phyloP scores from a whole-genome alignment of 2,888 invertebrate genomes.

The Volucella inflata region DNA sequence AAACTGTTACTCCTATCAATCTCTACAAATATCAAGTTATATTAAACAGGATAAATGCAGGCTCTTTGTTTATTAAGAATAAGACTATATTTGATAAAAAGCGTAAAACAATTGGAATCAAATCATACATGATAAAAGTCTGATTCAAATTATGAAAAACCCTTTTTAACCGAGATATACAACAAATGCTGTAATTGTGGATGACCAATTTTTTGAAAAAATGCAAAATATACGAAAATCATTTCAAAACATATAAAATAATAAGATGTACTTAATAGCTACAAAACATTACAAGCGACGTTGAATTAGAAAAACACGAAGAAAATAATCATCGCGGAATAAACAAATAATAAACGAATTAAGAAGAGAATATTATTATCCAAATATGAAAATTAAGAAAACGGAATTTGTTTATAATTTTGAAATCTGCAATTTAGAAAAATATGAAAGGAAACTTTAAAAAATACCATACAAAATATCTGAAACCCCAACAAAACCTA shows the following conservation, averaged over 20 bases:
- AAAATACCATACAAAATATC: neutral
- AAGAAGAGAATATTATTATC: neutral
- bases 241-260: conserved; percentile 24
- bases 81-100: too few relatives aligned
- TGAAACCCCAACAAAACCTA: conserved; percentile 16
- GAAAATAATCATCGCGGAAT: too few relatives aligned
- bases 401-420: conserved; percentile 45
- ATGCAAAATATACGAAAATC: conserved; percentile 8
- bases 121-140: too few relatives aligned
- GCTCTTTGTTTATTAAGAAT: too few relatives aligned
- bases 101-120: too few relatives aligned
- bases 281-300: conserved; percentile 17
- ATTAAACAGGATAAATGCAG: too few relatives aligned
- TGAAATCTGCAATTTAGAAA: conserved; percentile 35
- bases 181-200: conserved; percentile 12
- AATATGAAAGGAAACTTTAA: conserved; percentile 24
- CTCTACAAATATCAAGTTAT: too few relatives aligned
- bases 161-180: too few relatives aligned
- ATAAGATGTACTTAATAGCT: conserved; percentile 24
- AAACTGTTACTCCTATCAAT: too few relatives aligned
- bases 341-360: too few relatives aligned
- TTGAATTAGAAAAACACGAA: conserved; percentile 17
- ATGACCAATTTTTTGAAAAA: conserved; percentile 18
- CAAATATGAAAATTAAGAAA: conserved; percentile 23
- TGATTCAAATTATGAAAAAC: conserved; percentile 30